Evolutionary conservation across 1,140 invertebrate genomes (phyloP), one percentile per base, ranked within the genome.

Genomic region (Carposina sasakii): DNA sequence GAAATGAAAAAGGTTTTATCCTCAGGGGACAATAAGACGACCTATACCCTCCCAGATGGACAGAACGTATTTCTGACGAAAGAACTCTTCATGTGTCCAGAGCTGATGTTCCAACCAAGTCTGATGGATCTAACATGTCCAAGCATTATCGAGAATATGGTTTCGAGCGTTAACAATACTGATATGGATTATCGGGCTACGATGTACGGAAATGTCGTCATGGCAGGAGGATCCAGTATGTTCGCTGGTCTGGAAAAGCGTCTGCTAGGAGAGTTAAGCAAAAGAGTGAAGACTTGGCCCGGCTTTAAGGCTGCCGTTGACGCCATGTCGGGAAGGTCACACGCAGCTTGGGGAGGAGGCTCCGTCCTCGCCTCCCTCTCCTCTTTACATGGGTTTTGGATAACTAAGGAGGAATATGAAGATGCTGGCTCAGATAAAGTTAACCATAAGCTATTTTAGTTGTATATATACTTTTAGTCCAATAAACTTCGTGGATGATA

Each of bases 261-360:
- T 42, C 91, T 95, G 87, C 89, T 91, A 57, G 90, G 92, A 63
- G 94, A 95, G 79, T 92, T 96, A 63, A 90, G 90, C 37, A 89
- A 90, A 9, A 91, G 92, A 39, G 90, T 91, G 48, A 54, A 60
- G 21, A 28, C 55, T 16, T 0, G 17, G 1, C 88, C 88, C 12
- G 92, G 90, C 36, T 92, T 93, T 88, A 94, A 93, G 74, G 93
- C 93, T 65, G 93, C 93, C 82, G 92, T 96, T 60, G 94, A 95
- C 53, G 93, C 94, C 46, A 91, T 92, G 58, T 91, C 93, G n/a
- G 92, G 94, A 72, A 89, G 94, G 62, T 93, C 94, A 81, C 93
- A 94, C 81, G 93, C 92, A 22, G 90, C 93, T 54, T 95, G 88
- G 76, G 84, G 86, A 46, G 89, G 91, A 28, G 93, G 92, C 9